Base-by-base conservation (phyloP, 2,797 vertebrate species). In the Manis javanica region DNA sequence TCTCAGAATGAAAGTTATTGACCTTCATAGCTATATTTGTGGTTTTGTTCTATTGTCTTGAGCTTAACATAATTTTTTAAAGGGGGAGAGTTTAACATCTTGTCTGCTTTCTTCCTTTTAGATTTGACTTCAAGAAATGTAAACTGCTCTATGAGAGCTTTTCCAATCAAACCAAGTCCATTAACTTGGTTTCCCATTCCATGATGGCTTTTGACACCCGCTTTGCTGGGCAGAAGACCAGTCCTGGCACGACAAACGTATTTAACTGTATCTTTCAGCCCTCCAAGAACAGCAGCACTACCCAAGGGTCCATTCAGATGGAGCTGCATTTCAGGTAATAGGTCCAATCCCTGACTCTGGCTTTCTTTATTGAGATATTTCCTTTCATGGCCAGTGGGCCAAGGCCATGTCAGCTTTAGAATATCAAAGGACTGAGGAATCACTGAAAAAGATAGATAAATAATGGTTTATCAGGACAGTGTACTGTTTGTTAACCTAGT, bases 51-150 rank as follows among this genome's bases (percentile, higher is more conserved):
- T 90, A 18, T 95, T 26, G 14, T 59, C 42, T 57, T n/a, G 37
- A 69, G 55, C 19, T 59, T 82, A 61, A 1, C 46, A 4, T 69
- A 23, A 55, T 94, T 97, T 92, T 91, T n/a, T 93, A 74, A 93
- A 88, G 21, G 71, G 49, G 24, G 68, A 90, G 66, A 46, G 12
- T 64, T 91, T 74, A 95, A 77, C 5, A 10, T 61, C 61, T 69
- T 39, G 19, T 66, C 68, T 97, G 29, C 51, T 94, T 88, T 85
- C 39, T 91, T 13, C 51, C 85, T 42, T 86, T 90, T 86, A 99
- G 99, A 97, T 99, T 99, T 98, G 99, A 99, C 98, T 99, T 99
- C 96, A 99, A 99, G 99, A 99, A 99, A 97, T 99, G 99, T 77
- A 99, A 99, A 98, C 98, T 99, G 96, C 99, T 99, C 71, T 99